A percentile compares a stretch with the other conserved stretches of the same genome.
Evolutionary conservation across 2,888 invertebrate genomes (phyloP).

Genomic region (Acleris holmiana): DNA sequence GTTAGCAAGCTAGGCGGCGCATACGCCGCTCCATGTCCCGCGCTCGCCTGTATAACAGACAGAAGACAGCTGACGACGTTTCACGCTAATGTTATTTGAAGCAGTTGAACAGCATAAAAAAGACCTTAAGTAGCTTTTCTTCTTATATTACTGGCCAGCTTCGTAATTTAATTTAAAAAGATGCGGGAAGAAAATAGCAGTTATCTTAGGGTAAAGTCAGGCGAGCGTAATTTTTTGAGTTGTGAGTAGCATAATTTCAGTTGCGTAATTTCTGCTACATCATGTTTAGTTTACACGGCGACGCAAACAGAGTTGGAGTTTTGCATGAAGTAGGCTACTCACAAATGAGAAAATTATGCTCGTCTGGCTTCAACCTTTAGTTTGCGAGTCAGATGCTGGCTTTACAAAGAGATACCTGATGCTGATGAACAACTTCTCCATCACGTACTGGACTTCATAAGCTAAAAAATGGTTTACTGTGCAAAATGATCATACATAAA

Average conservation of each 20-base stretch:
- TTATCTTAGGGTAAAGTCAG: too few relatives aligned
- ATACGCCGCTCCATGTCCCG: slow-evolving; percentile 61
- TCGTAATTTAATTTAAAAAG: slow-evolving; percentile 55
- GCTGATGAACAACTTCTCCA: slow-evolving; percentile 52
- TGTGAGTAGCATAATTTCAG: too few relatives aligned
- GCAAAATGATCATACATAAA: too few relatives aligned
- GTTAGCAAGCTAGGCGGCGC: slow-evolving; percentile 73
- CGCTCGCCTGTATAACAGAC: slow-evolving; percentile 45
- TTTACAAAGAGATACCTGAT: slow-evolving; percentile 51
- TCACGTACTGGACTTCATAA: slow-evolving; percentile 57
- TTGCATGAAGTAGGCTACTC: too few relatives aligned
- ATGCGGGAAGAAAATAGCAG: slow-evolving; percentile 60
- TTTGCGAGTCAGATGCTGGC: slow-evolving; percentile 52
- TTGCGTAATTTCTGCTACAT: too few relatives aligned
- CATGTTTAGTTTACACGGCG: too few relatives aligned
- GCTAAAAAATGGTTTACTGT: background rate
- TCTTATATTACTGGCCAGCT: slow-evolving; percentile 64
- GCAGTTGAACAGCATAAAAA: slow-evolving; percentile 23
- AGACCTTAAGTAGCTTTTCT: slow-evolving; percentile 48
- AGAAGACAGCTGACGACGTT: slow-evolving; percentile 31
- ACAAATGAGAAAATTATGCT: too few relatives aligned
- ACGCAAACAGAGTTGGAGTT: too few relatives aligned
- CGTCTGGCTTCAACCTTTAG: too few relatives aligned
- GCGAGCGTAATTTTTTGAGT: too few relatives aligned
- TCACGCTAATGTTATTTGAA: slow-evolving; percentile 33